Base-by-base conservation (phyloP, 2,113 vertebrate genomes). In the Callipepla squamata region DNA sequence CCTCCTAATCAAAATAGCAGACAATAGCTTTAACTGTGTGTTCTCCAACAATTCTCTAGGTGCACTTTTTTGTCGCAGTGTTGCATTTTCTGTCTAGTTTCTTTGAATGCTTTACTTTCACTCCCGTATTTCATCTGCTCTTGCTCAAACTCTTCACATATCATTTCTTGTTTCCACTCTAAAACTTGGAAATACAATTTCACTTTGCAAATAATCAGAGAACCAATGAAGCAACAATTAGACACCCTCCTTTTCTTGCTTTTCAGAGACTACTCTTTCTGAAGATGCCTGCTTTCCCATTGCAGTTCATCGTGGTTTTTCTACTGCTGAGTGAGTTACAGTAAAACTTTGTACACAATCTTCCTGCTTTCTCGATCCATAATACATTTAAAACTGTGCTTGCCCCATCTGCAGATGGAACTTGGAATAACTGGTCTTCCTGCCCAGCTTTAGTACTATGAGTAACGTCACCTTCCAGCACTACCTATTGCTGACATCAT, bases 331-430 rank as follows among this genome's bases (percentile, higher is more conserved):
- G 9, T 13, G 5, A 23, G 23, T 50, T 58, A 78, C 89, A 78
- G 19, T 22, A 90, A 79, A 91, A 87, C 30, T 2, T 53, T 87
- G 32, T 17, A 16, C 6, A 3, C 48, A 72, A 53, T 42, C 61
- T 36, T 51, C 5, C 5, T 51, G 80, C 40, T 47, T 78, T 40
- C 78, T 44, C 47, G 13, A 38, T 6, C 10, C 1, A 45, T 45
- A 65, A 61, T 30, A 68, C 32, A 68, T 85, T 89, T 73, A 11
- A 61, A 85, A 89, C 61, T 85, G 84, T 68, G 66, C 87, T 94
- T 89, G 85, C 93, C 40, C 81, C 94, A 95, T 76, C 91, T 95
- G 62, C 91, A 95, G 93, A 61, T 76, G 20, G n/a, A 92, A 92
- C n/a, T 11, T 89, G 89, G 91, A 91, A 89, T 85, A 72, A 89